A percentile compares a stretch with the other conserved stretches of the same genome.
These are phyloP conservation scores for Coregonus clupeaformis DNA, from an alignment of 2,113 vertebrate genomes.

Conservation along the genomic window DNA sequence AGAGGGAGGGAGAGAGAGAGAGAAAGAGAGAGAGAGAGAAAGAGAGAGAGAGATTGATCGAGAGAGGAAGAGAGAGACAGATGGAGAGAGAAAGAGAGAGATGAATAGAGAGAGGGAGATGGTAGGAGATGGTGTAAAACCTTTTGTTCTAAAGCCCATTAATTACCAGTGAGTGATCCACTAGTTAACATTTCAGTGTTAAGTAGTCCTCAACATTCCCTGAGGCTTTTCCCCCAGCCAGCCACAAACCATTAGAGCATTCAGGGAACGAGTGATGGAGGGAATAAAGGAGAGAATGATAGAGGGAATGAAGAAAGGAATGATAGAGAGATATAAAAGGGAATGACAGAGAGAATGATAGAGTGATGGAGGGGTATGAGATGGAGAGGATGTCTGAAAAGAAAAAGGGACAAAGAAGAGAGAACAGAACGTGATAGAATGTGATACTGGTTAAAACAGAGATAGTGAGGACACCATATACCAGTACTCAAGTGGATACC, in stretches of 20 bases:
- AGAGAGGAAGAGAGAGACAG: not conserved
- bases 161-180: slow-evolving; percentile 47
- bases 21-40: slow-evolving; percentile 1
- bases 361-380: no score
- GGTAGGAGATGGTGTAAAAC: slow-evolving; percentile 25
- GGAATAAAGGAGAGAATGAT: not conserved
- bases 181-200: slow-evolving; percentile 44
- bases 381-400: no score
- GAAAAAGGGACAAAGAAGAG: no score
- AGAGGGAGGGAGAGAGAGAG: slow-evolving; percentile 29
- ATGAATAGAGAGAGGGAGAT: not conserved
- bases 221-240: slow-evolving; percentile 25
- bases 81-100: not conserved
- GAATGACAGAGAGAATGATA: slow-evolving; percentile 2
- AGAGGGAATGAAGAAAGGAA: not conserved
- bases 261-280: not conserved
- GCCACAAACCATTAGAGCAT: slow-evolving; percentile 23
- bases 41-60: slow-evolving; percentile 33
- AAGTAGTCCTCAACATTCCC: slow-evolving; percentile 42
- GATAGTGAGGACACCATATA: no score
- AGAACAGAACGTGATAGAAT: no score
- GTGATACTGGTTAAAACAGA: no score
- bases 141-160: slow-evolving; percentile 26
- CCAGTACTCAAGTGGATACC: no score
- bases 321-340: slow-evolving; percentile 14